A percentile compares a stretch with the other conserved stretches of the same genome.
These are phyloP conservation scores for Drosophila borborema DNA, from an alignment of 2,888 invertebrate genomes.

Conservation along the genomic window DNA sequence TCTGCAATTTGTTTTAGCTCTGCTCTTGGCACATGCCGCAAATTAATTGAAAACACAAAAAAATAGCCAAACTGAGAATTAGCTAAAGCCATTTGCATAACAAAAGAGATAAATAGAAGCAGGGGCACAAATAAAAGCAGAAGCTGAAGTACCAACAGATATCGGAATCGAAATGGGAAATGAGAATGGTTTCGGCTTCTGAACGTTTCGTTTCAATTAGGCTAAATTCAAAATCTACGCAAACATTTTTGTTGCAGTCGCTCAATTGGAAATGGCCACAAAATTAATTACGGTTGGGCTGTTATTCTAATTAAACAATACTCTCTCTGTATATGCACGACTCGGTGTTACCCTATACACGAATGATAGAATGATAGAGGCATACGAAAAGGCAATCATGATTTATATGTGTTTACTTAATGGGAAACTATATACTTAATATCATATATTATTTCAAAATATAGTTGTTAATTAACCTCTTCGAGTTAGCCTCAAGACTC, in stretches of 20 bases:
- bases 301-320: slow-evolving; percentile 45
- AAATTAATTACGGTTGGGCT: slow-evolving; percentile 56
- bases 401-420: no score
- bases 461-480: no score
- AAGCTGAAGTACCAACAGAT: neutral
- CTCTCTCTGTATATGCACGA: no score
- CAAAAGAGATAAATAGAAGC: slow-evolving; percentile 22
- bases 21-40: slow-evolving; percentile 63
- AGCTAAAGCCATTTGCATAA: slow-evolving; percentile 56
- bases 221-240: slow-evolving; percentile 40
- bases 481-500: no score
- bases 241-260: slow-evolving; percentile 29
- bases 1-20: slow-evolving; percentile 44
- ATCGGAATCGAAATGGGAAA: slow-evolving; percentile 22
- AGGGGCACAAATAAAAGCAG: neutral
- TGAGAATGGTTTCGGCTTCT: slow-evolving; percentile 24
- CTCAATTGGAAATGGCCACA: slow-evolving; percentile 45
- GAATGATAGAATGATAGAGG: no score
- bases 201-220: slow-evolving; percentile 69
- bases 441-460: no score
- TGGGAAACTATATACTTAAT: no score
- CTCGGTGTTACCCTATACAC: neutral
- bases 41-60: slow-evolving; percentile 56
- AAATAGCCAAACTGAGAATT: slow-evolving; percentile 35
- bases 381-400: neutral